Evolutionary conservation across 2,888 invertebrate genomes (phyloP).

Genomic region (Drosophila greeni): DNA sequence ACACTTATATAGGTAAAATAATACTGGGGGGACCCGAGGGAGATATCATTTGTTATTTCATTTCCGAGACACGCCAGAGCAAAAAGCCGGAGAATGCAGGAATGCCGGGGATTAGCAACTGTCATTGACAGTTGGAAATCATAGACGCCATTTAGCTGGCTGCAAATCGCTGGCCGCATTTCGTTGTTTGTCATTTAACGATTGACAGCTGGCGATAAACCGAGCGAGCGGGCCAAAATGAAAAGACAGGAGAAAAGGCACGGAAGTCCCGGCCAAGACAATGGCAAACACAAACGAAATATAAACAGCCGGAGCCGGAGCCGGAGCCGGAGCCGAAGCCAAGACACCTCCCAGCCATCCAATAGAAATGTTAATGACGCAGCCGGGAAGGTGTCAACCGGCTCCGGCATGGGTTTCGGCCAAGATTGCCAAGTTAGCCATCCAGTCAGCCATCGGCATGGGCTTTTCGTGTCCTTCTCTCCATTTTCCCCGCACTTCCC

Average conservation of each 20-base stretch:
- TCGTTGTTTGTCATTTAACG: slow-evolving; percentile 74
- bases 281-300: slow-evolving; percentile 31
- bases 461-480: slow-evolving; percentile 10
- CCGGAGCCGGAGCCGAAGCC: slow-evolving; percentile 18
- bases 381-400: slow-evolving; percentile 62
- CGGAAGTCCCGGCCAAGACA: slow-evolving; percentile 20
- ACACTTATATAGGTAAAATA: slow-evolving; percentile 6
- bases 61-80: slow-evolving; percentile 45
- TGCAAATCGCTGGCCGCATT: slow-evolving; percentile 60
- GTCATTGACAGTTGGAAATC: slow-evolving; percentile 60
- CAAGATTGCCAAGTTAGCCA: slow-evolving; percentile 44
- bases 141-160: slow-evolving; percentile 44
- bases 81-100: slow-evolving; percentile 53
- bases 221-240: slow-evolving; percentile 36
- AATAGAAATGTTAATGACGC: slow-evolving; percentile 70
- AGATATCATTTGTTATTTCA: slow-evolving; percentile 68
- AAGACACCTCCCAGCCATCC: slow-evolving; percentile 35
- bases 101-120: slow-evolving; percentile 60
- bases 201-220: slow-evolving; percentile 70
- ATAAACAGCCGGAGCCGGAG: slow-evolving; percentile 22
- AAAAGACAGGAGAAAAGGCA: slow-evolving; percentile 2
- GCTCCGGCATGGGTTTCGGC: slow-evolving; percentile 43
- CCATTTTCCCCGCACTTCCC: slow-evolving; percentile 14
- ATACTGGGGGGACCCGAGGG: slow-evolving; percentile 1
- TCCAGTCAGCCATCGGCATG: slow-evolving; percentile 11